Evolutionary conservation across 2,113 vertebrate genomes (phyloP).

Genomic region (Equus quagga): DNA sequence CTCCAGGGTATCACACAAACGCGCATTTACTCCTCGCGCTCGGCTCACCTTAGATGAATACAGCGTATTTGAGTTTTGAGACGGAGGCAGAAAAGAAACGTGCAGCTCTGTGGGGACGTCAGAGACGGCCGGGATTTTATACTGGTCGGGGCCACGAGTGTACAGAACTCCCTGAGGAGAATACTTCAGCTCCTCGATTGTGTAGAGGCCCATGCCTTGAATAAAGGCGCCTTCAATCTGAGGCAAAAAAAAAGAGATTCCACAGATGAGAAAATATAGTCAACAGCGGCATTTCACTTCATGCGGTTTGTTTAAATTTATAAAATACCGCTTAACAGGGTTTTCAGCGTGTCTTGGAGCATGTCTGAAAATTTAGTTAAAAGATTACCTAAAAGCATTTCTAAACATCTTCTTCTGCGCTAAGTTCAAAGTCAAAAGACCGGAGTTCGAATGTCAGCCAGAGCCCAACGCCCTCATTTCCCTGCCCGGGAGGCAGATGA

Average conservation of each 20-base stretch:
- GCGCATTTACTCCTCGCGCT: not conserved
- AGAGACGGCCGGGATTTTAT: constrained; percentile 91
- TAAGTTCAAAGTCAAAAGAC: not conserved
- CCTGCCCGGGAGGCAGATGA: not conserved
- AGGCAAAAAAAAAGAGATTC: not conserved
- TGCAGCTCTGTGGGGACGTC: constrained; percentile 89
- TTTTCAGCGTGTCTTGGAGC: not conserved
- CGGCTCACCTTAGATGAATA: constrained; percentile 92
- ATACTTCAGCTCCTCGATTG: constrained; percentile 91
- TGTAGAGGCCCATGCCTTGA: constrained; percentile 93
- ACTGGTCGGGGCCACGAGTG: constrained; percentile 90
- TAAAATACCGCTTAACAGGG: not conserved
- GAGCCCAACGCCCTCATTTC: not conserved
- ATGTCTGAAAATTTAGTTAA: not conserved
- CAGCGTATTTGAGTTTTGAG: constrained; percentile 89
- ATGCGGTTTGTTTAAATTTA: not conserved
- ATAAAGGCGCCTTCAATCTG: constrained; percentile 94
- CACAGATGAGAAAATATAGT: not conserved
- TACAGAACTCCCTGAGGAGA: constrained; percentile 90
- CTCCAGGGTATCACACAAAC: not conserved
- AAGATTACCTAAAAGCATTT: not conserved
- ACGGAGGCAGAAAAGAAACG: constrained; percentile 87
- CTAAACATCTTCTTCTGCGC: not conserved
- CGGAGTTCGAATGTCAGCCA: not conserved
- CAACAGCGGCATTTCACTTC: not conserved